Conservation (phyloP, 2,888 invertebrate species). For the Drosophila basisetae region DNA sequence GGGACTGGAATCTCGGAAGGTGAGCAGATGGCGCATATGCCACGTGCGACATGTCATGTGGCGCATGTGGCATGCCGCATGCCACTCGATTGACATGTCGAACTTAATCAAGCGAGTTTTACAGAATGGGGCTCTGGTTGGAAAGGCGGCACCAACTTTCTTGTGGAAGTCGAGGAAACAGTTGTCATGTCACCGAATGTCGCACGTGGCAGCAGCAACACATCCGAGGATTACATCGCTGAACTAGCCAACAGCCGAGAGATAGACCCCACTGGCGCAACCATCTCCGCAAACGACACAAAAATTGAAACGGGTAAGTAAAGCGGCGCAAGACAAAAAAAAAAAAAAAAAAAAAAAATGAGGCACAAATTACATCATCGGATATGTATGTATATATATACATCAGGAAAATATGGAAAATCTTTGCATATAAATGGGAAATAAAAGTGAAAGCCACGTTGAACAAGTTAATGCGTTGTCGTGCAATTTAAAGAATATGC, state of each 20-base stretch:
- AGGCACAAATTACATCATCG: neutral
- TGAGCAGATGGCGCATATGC: slow-evolving; percentile 46
- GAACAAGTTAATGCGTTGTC: neutral
- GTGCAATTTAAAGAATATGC: neutral
- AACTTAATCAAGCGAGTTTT: slow-evolving; percentile 17
- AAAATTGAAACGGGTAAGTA: slow-evolving; percentile 62
- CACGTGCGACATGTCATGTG: slow-evolving; percentile 15
- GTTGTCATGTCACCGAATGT: slow-evolving; percentile 65
- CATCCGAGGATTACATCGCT: slow-evolving; percentile 70
- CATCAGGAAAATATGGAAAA: neutral
- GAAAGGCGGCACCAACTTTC: slow-evolving; percentile 84
- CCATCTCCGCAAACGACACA: slow-evolving; percentile 67
- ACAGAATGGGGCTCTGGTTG: slow-evolving; percentile 85
- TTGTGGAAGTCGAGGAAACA: slow-evolving; percentile 85
- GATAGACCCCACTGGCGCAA: slow-evolving; percentile 57
- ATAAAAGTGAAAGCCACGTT: neutral
- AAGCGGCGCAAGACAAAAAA: neutral
- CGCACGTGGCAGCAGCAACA: slow-evolving; percentile 49
- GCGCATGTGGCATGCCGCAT: slow-evolving; percentile 24
- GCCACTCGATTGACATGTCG: slow-evolving; percentile 29
- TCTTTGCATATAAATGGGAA: neutral
- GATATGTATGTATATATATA: neutral
- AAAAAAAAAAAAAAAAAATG: neutral
- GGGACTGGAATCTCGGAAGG: slow-evolving; percentile 83
- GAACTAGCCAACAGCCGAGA: slow-evolving; percentile 69